Conservation (phyloP, 1,140 invertebrate genomes). For the Pachypsylla venusta region DNA sequence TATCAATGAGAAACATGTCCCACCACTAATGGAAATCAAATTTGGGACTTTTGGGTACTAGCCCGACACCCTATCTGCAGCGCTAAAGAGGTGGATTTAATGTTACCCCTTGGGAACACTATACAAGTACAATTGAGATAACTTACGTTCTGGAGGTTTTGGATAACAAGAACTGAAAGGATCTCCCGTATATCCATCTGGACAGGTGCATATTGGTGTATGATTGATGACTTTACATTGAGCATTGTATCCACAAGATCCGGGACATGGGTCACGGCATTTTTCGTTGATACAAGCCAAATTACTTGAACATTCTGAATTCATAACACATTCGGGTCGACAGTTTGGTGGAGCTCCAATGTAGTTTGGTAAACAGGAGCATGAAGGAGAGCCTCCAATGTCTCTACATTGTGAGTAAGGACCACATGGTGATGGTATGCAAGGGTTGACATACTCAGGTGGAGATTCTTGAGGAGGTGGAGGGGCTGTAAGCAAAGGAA, state of each 20-base stretch:
- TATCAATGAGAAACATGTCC: too few relatives aligned
- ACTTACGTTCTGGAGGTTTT: slow-evolving; percentile 31
- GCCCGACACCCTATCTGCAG: too few relatives aligned
- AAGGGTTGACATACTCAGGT: slow-evolving; percentile 26
- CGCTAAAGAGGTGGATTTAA: too few relatives aligned
- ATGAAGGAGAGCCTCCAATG: slow-evolving; percentile 37
- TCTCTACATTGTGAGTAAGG: slow-evolving; percentile 35
- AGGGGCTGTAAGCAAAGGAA: too few relatives aligned
- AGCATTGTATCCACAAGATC: slow-evolving; percentile 42
- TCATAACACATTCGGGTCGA: slow-evolving; percentile 47
- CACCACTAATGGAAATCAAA: too few relatives aligned
- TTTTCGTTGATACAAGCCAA: slow-evolving; percentile 45
- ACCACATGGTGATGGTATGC: slow-evolving; percentile 35
- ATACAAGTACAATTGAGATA: not conserved
- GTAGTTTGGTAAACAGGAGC: slow-evolving; percentile 40
- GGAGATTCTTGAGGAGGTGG: slow-evolving; percentile 22
- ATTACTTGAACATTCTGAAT: slow-evolving; percentile 43
- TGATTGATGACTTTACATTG: slow-evolving; percentile 37
- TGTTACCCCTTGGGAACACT: not conserved
- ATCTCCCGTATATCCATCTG: slow-evolving; percentile 35
- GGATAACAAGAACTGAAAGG: slow-evolving; percentile 33
- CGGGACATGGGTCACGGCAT: slow-evolving; percentile 52
- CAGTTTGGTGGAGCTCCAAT: slow-evolving; percentile 52
- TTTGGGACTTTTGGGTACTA: too few relatives aligned
- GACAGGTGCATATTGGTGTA: slow-evolving; percentile 38